These are phyloP conservation scores for Branchellion lobata DNA, from an alignment of 2,888 invertebrate genomes.

Conservation along the genomic window DNA sequence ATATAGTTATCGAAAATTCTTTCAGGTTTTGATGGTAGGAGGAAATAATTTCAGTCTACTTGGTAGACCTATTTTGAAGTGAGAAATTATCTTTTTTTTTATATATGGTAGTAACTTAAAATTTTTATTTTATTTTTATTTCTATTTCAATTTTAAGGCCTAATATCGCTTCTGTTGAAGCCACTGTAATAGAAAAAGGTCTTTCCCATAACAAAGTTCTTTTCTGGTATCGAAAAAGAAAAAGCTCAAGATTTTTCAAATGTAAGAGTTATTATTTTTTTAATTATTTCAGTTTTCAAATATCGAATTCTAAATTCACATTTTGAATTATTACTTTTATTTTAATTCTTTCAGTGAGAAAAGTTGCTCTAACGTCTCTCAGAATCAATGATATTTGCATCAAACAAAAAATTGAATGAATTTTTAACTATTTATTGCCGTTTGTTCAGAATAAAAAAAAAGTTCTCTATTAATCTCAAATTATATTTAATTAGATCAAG, in stretches of 20 bases:
- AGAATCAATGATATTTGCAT: conserved; percentile 30
- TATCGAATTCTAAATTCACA: not conserved
- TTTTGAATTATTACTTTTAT: too few species aligned
- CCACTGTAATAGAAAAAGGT: conserved; percentile 64
- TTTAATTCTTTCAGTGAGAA: conserved; percentile 25
- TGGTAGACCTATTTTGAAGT: conserved; percentile 63
- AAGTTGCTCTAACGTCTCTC: conserved; percentile 2
- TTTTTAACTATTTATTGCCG: not conserved
- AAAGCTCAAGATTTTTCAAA: conserved; percentile 36
- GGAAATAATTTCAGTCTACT: conserved; percentile 63
- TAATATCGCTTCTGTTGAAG: conserved; percentile 60
- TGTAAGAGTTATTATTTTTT: conserved; percentile 34
- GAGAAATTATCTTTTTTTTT: conserved; percentile 47
- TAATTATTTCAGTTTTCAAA: not conserved
- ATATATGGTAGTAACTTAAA: not conserved
- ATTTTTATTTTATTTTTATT: not conserved
- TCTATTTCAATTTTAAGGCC: conserved; percentile 51
- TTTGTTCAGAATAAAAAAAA: not conserved
- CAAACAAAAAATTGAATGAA: not conserved
- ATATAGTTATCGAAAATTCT: too few species aligned
- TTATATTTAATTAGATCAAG: too few species aligned
- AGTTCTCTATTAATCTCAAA: too few species aligned
- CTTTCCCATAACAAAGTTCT: conserved; percentile 56
- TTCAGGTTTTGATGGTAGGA: conserved; percentile 63
- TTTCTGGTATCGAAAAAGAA: conserved; percentile 45